These are phyloP conservation scores for Brachypodius melanocephalos DNA, from an alignment of 2,113 vertebrate species.

Conservation along the genomic window DNA sequence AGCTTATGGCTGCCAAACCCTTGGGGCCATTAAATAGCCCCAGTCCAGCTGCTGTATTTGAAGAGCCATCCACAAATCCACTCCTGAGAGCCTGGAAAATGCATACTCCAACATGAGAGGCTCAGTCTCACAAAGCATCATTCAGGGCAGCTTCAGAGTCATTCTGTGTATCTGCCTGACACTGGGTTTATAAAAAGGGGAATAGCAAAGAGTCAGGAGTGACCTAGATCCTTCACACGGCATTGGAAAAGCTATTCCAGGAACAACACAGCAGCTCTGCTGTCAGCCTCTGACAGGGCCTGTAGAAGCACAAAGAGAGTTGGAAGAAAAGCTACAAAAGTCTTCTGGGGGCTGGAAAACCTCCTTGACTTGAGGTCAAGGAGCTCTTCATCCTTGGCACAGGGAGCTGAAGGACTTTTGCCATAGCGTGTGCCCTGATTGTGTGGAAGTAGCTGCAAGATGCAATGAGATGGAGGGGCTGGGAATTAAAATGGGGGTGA, in stretches of 20 bases:
- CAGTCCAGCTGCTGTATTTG: background rate
- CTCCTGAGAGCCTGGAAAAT: background rate
- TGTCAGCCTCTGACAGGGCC: background rate
- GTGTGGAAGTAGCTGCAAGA: background rate
- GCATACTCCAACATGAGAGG: background rate
- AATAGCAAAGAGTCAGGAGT: conserved; percentile 22
- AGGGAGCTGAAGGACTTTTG: background rate
- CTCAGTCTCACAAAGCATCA: background rate
- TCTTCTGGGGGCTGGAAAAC: background rate
- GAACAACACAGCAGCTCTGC: background rate
- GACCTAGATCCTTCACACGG: conserved; percentile 53
- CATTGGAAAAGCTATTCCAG: conserved; percentile 21
- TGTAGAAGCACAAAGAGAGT: background rate
- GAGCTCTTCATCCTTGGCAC: background rate
- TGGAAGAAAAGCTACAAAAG: background rate
- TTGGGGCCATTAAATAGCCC: background rate
- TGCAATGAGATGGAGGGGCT: background rate
- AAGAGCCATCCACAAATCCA: background rate
- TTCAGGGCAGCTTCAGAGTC: background rate
- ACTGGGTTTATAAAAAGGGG: background rate
- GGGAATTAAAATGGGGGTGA: background rate
- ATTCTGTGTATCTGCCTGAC: background rate
- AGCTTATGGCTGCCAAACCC: background rate
- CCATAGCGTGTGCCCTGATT: accelerated
- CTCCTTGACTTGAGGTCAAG: background rate